Conservation (phyloP, 2,113 vertebrate genomes). For the Brienomyrus brachyistius region DNA sequence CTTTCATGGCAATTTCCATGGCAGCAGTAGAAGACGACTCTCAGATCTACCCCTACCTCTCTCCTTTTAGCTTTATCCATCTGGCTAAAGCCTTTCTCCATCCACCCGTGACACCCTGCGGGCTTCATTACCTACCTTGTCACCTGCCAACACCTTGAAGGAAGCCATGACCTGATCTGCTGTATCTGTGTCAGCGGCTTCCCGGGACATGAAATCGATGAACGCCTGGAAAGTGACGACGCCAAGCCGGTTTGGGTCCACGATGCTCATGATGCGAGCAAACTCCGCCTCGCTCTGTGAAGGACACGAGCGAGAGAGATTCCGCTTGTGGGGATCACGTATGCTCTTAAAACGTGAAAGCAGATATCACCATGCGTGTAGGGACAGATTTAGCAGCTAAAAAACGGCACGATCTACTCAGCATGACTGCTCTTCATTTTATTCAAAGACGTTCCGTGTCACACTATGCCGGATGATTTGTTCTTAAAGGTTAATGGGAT, state of each 20-base stretch:
- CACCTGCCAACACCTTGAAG: constrained; percentile 95
- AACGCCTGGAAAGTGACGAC: constrained; percentile 96
- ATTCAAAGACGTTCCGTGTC: not conserved
- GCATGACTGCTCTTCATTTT: not conserved
- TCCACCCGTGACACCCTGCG: no score
- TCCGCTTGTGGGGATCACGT: not conserved
- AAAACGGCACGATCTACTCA: not conserved
- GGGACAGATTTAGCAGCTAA: not conserved
- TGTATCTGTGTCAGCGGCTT: constrained; percentile 92
- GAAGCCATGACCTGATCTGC: constrained; percentile 98
- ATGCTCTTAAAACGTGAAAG: not conserved
- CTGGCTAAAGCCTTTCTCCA: not conserved
- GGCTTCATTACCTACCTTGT: constrained; percentile 71
- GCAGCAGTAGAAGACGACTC: not conserved
- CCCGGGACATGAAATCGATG: constrained; percentile 97
- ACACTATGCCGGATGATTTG: not conserved
- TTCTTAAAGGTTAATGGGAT: not conserved
- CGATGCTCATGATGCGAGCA: constrained; percentile 96
- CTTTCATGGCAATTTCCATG: not conserved
- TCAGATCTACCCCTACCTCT: not conserved
- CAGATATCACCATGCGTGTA: not conserved
- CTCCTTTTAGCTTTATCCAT: not conserved
- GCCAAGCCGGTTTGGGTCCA: constrained; percentile 92
- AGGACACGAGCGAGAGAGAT: constrained; percentile 24
- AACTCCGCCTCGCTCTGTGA: constrained; percentile 91